A percentile compares a stretch with the other conserved stretches of the same genome.
phyloP scores from a whole-genome alignment of 2,113 vertebrate genomes.

The Corythornis cristatus region DNA sequence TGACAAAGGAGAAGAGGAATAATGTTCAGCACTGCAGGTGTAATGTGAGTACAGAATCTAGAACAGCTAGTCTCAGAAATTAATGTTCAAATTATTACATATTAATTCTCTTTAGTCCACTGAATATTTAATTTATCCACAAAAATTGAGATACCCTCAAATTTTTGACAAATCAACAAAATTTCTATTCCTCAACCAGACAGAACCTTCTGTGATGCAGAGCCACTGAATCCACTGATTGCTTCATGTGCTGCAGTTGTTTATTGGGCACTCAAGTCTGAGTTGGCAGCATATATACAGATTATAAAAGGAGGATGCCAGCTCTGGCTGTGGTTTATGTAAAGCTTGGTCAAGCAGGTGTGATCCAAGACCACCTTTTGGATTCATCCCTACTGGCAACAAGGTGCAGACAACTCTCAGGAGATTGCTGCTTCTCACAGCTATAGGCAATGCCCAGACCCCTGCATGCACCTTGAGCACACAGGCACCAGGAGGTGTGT shows the following conservation, averaged over 20 bases:
- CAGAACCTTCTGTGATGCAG: not conserved
- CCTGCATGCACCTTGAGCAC: rapidly evolving
- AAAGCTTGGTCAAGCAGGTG: not conserved
- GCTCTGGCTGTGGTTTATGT: not conserved
- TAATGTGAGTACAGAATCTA: not conserved
- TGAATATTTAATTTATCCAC: not conserved
- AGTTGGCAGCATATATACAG: not conserved
- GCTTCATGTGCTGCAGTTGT: not conserved
- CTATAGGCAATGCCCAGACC: not conserved
- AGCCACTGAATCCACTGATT: not conserved
- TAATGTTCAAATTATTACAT: no score
- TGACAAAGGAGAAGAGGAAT: slow-evolving; percentile 12
- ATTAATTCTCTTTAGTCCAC: not conserved
- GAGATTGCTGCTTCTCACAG: not conserved
- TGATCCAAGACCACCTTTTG: not conserved
- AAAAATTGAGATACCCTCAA: not conserved
- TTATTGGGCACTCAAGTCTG: not conserved
- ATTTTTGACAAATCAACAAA: not conserved
- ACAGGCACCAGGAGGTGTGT: not conserved
- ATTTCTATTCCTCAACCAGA: not conserved
- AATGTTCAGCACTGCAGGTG: slow-evolving; percentile 18
- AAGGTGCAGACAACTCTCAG: not conserved
- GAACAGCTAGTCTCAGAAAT: not conserved
- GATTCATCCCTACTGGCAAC: not conserved
- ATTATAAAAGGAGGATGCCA: not conserved